Percentiles rank a stretch among this genome's conserved stretches.
Evolutionary conservation across 37 sponge, comb jelly and placozoan species (phyloP).

Genomic region (Halichondria panicea): DNA sequence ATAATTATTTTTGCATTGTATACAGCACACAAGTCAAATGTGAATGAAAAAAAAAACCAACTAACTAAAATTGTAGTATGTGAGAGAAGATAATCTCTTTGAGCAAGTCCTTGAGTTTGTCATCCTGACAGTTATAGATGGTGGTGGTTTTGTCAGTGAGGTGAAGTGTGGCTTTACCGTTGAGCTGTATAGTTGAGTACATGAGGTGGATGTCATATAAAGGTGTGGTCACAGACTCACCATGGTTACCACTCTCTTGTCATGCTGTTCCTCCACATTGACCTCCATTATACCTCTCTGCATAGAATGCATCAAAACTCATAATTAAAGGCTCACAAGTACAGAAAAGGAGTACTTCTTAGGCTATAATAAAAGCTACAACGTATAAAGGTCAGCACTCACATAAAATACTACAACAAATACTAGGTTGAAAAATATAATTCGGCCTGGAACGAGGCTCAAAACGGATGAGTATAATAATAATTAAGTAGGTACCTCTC

Average conservation of each 20-base stretch:
- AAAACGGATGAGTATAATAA: too few species aligned
- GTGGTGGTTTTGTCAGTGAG: constrained; percentile 23
- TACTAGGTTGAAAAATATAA: too few species aligned
- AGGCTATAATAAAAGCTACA: too few species aligned
- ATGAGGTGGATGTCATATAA: not conserved
- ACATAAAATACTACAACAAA: too few species aligned
- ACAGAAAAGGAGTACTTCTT: too few species aligned
- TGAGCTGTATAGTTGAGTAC: constrained; percentile 11
- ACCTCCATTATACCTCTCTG: constrained; percentile 44
- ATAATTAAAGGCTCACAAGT: too few species aligned
- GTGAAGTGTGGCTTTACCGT: constrained; percentile 46
- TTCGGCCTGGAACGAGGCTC: too few species aligned
- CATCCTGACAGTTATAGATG: constrained; percentile 65
- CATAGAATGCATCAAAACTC: too few species aligned
- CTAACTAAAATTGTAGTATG: constrained; percentile 49
- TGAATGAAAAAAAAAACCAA: not conserved
- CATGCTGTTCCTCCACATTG: constrained; percentile 23
- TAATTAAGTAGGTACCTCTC: constrained; percentile 43
- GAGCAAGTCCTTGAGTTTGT: constrained; percentile 58
- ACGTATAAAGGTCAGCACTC: too few species aligned
- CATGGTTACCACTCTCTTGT: constrained; percentile 38
- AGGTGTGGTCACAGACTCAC: not conserved
- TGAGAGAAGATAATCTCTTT: constrained; percentile 54
- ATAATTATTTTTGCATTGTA: not conserved
- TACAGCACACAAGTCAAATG: not conserved